Evolutionary conservation across 2,797 vertebrate species (phyloP).

Genomic region (Ciconia nigra): DNA sequence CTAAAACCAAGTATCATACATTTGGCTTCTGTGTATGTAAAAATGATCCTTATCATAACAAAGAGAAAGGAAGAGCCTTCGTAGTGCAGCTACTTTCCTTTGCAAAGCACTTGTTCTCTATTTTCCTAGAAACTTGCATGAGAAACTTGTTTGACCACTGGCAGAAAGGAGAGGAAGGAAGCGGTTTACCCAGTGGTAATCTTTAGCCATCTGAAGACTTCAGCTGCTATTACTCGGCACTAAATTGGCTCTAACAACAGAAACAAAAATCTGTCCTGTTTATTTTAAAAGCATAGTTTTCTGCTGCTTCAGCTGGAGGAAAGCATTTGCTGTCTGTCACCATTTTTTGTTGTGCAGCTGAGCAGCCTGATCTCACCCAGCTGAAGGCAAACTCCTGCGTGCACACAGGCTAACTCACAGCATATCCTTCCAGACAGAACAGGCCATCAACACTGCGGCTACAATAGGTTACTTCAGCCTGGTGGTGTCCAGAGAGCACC

Average conservation of each 20-base stretch:
- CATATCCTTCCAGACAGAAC: neutral
- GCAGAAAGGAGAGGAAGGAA: neutral
- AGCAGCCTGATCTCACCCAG: neutral
- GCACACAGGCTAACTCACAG: no score
- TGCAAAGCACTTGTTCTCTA: neutral
- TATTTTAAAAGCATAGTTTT: neutral
- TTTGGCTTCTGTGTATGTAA: neutral
- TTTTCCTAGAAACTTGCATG: neutral
- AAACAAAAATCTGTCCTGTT: neutral
- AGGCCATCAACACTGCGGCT: neutral
- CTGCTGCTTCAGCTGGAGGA: neutral
- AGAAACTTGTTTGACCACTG: neutral
- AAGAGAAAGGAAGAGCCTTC: neutral
- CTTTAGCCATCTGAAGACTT: neutral
- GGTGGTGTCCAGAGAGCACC: neutral
- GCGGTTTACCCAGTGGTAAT: neutral
- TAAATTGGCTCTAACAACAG: neutral
- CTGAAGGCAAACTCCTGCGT: neutral
- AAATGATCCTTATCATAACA: neutral
- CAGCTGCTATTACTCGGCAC: neutral
- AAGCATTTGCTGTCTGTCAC: neutral
- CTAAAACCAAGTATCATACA: neutral
- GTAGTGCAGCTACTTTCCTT: neutral
- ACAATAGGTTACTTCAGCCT: neutral
- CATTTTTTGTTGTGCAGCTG: accelerated